phyloP scores from a whole-genome alignment of 2,888 invertebrate species.

The Protodeltote pygarga region DNA sequence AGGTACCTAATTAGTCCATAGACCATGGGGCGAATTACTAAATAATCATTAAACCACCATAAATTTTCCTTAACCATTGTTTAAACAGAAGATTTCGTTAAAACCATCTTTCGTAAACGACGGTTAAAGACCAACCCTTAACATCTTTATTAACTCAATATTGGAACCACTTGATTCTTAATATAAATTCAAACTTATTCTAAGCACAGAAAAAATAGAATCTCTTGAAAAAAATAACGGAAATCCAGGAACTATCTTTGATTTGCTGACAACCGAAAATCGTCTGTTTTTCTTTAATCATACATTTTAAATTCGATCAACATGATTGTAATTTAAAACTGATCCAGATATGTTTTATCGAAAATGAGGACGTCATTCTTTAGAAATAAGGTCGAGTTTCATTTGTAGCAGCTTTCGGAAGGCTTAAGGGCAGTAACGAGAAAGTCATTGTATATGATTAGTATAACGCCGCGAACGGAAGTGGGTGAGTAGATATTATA shows the following conservation, averaged over 20 bases:
- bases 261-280: conserved; percentile 16
- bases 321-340: not conserved
- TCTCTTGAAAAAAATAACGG: conserved; percentile 45
- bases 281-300: fast-evolving
- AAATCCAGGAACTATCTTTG: conserved; percentile 51
- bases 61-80: too few species aligned
- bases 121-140: conserved; percentile 12
- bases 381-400: not conserved
- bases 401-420: conserved; percentile 36
- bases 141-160: conserved; percentile 43
- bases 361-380: not conserved
- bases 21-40: too few species aligned
- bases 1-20: too few species aligned
- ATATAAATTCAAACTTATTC: conserved; percentile 63
- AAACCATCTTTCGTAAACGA: not conserved
- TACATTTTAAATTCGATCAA: conserved; percentile 3
- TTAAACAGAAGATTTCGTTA: too few species aligned
- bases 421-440: conserved; percentile 58
- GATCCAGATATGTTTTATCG: not conserved
- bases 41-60: too few species aligned
- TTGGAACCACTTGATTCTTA: conserved; percentile 59
- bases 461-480: conserved; percentile 72
- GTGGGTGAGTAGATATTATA: conserved; percentile 59
- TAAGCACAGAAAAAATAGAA: conserved; percentile 54
- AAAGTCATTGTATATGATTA: conserved; percentile 73